Evolutionary conservation across 2,113 vertebrate genomes (phyloP).

Genomic region (Uropsilus gracilis): DNA sequence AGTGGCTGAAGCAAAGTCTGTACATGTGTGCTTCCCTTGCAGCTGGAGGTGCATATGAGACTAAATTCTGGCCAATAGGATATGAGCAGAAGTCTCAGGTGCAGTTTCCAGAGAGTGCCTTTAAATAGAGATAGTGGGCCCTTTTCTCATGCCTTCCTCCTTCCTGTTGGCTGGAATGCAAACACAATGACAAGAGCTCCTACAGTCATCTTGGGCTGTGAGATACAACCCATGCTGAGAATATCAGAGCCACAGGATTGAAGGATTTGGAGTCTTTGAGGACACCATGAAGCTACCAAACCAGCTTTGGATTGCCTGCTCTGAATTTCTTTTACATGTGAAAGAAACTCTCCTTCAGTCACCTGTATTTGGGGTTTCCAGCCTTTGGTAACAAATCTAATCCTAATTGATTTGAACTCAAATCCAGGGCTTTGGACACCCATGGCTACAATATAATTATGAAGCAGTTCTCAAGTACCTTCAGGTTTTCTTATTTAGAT

Average conservation of each 20-base stretch:
- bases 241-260: neutral
- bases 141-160: neutral
- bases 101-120: neutral
- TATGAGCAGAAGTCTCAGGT: neutral
- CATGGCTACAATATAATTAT: constrained; percentile 4
- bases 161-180: neutral
- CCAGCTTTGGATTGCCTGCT: neutral
- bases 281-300: too few species aligned
- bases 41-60: neutral
- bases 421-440: neutral
- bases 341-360: neutral
- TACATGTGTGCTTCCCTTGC: neutral
- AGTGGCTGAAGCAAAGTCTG: neutral
- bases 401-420: neutral
- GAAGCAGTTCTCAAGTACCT: neutral
- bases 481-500: constrained; percentile 15
- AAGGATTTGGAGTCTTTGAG: neutral
- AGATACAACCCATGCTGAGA: neutral
- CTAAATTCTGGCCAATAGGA: neutral
- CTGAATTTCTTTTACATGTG: neutral
- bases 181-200: neutral
- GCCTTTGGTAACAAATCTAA: neutral
- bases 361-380: neutral
- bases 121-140: neutral
- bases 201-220: neutral